Base-by-base conservation (phyloP, 2,888 invertebrate genomes). In the Lepidochitona cinerea region DNA sequence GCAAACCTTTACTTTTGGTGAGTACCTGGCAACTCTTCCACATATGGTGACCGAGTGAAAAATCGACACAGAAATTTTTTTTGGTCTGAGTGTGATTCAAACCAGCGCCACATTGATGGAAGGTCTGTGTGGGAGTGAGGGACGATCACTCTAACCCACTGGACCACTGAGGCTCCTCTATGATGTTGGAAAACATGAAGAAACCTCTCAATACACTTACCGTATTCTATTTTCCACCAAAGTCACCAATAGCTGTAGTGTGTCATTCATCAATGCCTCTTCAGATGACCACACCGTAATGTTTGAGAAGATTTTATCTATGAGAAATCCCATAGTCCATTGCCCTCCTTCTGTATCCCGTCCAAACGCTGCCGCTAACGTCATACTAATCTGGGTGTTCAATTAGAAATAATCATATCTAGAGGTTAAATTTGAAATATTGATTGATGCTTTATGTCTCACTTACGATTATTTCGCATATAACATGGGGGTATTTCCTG, bases 231-330 rank as follows among this genome's bases (percentile, higher is more conserved):
- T 91, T 69, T 93, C 92, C 6, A 93, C 92, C 52, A 94, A 87
- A 0, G 92, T 89, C 14, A 92, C 86, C 37, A 95, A 92, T 14
- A 95, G 90, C 73, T 93, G 91, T 41, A 94, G 92, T 0, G 94
- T 93, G 84, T 94, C 94, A 54, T 92, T 91, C 53, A 94, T 90
- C 29, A 95, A 89, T 5, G 92, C 89, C 0, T 93, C 92, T 86
- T 95, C 95, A 1, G 93, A 92, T 77, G 91, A 92, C 89, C 94
- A 94, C 41, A 92, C 91, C 66, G 92, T 92, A 37, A 95, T 90
- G 84, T 94, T 94, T 14, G 92, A 92, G 77, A 93, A 92, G 36
- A 95, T 92, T 90, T 94, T 94, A 23, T 93, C 92, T 59, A 95
- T 86, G 29, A 95, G 90, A 85, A 94, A 94, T 83, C 93, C 92